Evolutionary conservation across 2,888 invertebrate genomes (phyloP).

Genomic region (Cremastinae sp.): DNA sequence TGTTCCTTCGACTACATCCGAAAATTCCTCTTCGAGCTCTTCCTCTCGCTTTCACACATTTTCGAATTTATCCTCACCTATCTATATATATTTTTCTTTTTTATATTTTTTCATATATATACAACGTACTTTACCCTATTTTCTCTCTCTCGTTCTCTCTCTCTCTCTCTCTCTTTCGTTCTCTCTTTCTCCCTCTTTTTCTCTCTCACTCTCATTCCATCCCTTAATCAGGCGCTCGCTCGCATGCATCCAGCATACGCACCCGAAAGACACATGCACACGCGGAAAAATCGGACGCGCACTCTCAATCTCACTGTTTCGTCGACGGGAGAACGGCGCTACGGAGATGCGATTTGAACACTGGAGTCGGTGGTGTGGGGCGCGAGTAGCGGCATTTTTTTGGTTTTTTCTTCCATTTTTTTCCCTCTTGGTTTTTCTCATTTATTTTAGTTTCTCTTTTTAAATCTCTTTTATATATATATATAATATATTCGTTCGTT

Average conservation of each 20-base stretch:
- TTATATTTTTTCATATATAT: slow-evolving; percentile 28
- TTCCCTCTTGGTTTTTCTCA: too few species aligned
- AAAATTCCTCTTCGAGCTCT: slow-evolving; percentile 35
- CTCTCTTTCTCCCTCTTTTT: slow-evolving; percentile 1
- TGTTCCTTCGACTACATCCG: slow-evolving; percentile 28
- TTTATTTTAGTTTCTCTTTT: slow-evolving; percentile 6
- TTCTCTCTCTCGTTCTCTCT: slow-evolving; percentile 32
- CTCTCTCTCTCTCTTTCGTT: background rate
- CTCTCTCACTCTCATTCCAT: background rate
- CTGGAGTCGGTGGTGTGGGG: slow-evolving; percentile 79
- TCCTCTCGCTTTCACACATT: too few species aligned
- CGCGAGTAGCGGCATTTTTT: slow-evolving; percentile 67
- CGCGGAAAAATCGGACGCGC: slow-evolving; percentile 26
- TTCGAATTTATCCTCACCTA: slow-evolving; percentile 15
- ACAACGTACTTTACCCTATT: slow-evolving; percentile 30
- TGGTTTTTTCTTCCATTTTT: slow-evolving; percentile 23
- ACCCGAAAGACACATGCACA: slow-evolving; percentile 27
- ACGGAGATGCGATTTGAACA: slow-evolving; percentile 76
- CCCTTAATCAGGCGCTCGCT: background rate
- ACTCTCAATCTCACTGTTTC: slow-evolving; percentile 54
- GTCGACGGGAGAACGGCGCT: slow-evolving; percentile 65
- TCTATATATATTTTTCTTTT: slow-evolving; percentile 3
- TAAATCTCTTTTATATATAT: slow-evolving; percentile 26
- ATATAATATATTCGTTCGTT: slow-evolving; percentile 44
- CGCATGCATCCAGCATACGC: slow-evolving; percentile 21